Evolutionary conservation across 1,140 invertebrate species (phyloP).

Genomic region (Homalodisca vitripennis): DNA sequence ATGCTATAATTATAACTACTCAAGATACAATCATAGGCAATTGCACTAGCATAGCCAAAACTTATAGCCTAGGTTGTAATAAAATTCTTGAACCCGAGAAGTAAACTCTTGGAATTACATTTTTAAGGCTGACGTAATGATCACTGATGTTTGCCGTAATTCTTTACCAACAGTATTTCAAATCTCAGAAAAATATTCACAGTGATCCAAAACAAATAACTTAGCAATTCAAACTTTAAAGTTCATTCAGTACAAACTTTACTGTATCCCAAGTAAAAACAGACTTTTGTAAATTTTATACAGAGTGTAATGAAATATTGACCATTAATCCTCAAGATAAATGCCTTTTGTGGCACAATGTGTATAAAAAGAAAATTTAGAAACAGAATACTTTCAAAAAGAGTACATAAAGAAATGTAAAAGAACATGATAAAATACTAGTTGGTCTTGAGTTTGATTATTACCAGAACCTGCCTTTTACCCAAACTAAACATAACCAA

Average conservation of each 20-base stretch:
- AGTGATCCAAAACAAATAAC: neutral
- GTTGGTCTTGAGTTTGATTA: constrained; percentile 35
- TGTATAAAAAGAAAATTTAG: constrained; percentile 2
- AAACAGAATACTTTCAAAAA: constrained; percentile 5
- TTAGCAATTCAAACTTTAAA: constrained; percentile 32
- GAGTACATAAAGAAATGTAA: neutral
- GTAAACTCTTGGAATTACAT: neutral
- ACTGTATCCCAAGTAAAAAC: neutral
- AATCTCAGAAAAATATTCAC: too few species aligned
- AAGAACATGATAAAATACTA: constrained; percentile 24
- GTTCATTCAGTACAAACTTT: constrained; percentile 36
- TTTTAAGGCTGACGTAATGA: neutral
- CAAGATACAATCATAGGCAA: neutral
- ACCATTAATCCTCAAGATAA: too few species aligned
- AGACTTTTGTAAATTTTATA: neutral
- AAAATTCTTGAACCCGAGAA: neutral
- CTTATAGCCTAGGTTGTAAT: neutral
- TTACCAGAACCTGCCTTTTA: constrained; percentile 31
- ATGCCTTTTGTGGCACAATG: neutral
- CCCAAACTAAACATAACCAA: constrained; percentile 31
- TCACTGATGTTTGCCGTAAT: neutral
- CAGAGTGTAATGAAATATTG: neutral
- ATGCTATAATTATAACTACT: neutral
- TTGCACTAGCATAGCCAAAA: neutral
- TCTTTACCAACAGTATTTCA: neutral